These are phyloP conservation scores for Drosophila testacea DNA, from an alignment of 2,888 invertebrate species.

Conservation along the genomic window DNA sequence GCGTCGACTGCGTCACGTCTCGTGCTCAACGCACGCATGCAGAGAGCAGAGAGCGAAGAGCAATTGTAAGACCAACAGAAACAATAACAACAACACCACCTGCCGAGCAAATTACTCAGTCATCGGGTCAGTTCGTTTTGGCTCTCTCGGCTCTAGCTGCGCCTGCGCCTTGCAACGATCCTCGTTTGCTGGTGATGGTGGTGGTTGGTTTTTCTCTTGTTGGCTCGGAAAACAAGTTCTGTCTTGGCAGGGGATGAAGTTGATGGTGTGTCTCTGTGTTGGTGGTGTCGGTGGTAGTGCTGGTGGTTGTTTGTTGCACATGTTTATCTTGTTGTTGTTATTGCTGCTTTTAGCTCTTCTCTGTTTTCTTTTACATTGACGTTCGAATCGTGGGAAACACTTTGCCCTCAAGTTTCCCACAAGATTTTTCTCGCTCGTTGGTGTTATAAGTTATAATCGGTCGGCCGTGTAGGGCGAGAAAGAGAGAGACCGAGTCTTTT, in stretches of 20 bases:
- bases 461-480: constrained; percentile 60
- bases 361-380: constrained; percentile 79
- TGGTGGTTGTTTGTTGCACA: constrained; percentile 67
- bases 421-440: constrained; percentile 83
- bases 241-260: constrained; percentile 77
- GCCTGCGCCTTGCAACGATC: constrained; percentile 36
- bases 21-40: constrained; percentile 81
- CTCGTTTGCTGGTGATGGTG: constrained; percentile 59
- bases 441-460: constrained; percentile 83
- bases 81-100: constrained; percentile 62
- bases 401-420: constrained; percentile 85
- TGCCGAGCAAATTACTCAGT: constrained; percentile 68
- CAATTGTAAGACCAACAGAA: constrained; percentile 15
- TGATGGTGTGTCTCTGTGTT: constrained; percentile 56
- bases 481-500: constrained; percentile 31
- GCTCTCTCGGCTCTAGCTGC: constrained; percentile 27
- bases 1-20: constrained; percentile 65
- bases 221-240: constrained; percentile 72
- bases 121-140: constrained; percentile 36
- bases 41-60: constrained; percentile 29
- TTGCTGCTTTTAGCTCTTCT: constrained; percentile 69
- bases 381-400: constrained; percentile 85
- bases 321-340: constrained; percentile 56
- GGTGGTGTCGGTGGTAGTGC: constrained; percentile 28
- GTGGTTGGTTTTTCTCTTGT: constrained; percentile 73